Base-by-base conservation (phyloP, 1,140 invertebrate species). In the Brachionus koreanus region DNA sequence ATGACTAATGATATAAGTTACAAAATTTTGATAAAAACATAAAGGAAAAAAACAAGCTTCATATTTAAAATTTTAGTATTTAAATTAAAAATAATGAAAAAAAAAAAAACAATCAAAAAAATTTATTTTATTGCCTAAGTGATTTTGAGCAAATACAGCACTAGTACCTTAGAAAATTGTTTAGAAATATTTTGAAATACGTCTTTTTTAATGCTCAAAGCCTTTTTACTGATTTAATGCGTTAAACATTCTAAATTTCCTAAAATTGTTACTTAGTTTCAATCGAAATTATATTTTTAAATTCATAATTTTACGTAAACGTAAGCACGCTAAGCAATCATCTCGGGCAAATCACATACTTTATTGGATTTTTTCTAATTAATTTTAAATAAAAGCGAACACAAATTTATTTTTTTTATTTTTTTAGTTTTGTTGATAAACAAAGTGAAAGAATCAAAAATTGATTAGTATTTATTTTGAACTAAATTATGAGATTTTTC, bases 301-400 rank as follows among this genome's bases (percentile, higher is more conserved):
- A 57, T 57, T 57, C 49, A 57, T 57, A 57, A 57, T 57, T 57
- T 57, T 57, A 57, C 49, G 49, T 57, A 57, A 57, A 57, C 49
- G 49, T 57, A 57, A 57, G 49, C 49, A 57, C 16, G n/a, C n/a
- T 57, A 57, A 57, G 19, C 49, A 57, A 57, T 19, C 49, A 57
- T n/a, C 19, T 57, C 49, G 49, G 6, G 49, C 49, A 57, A 57
- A 57, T 57, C 49, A 57, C 7, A 57, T 16, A 57, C 49, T 57
- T 57, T n/a, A 57, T 57, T 57, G 49, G 49, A 57, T 57, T 57
- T 57, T 57, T 57, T 7, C 7, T 9, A 25, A 57, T 16, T 52
- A 52, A 23, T 19, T 3, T 9, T 9, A 57, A 16, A 25, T 23
- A 9, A 57, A 57, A 57, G 16, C 19, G 16, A 9, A 57, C n/a